Evolutionary conservation across 2,888 invertebrate genomes (phyloP).

Genomic region (Cheilosia grossa): DNA sequence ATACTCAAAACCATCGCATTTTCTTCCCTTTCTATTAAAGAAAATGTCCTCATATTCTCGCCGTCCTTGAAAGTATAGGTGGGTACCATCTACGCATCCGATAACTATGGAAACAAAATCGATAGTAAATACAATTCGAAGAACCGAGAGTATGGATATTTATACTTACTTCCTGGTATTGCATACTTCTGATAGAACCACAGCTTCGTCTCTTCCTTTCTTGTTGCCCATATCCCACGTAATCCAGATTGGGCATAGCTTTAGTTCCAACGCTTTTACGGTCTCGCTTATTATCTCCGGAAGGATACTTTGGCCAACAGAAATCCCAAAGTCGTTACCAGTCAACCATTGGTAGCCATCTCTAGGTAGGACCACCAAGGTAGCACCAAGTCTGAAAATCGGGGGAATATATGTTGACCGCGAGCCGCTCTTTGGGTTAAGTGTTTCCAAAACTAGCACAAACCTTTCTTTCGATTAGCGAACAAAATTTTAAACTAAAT

Average conservation of each 20-base stretch:
- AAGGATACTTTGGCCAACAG: no score
- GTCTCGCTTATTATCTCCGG: no score
- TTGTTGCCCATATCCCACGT: slow-evolving; percentile 5
- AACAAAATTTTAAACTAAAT: no score
- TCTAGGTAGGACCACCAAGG: no score
- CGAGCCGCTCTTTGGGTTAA: no score
- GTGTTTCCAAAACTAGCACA: no score
- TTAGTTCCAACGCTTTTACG: not conserved
- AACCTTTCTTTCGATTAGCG: no score
- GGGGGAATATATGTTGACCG: no score
- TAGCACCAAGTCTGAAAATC: no score
- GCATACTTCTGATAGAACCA: slow-evolving; percentile 1
- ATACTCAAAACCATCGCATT: slow-evolving; percentile 11
- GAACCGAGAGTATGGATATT: not conserved
- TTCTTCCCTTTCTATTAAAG: slow-evolving; percentile 8
- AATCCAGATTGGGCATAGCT: slow-evolving; percentile 1
- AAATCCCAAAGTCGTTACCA: no score
- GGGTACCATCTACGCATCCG: slow-evolving; percentile 3
- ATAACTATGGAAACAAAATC: not conserved
- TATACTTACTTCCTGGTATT: slow-evolving; percentile 4
- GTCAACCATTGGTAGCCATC: no score
- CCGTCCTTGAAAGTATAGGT: slow-evolving; percentile 7
- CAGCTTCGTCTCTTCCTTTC: not conserved
- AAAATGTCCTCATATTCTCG: slow-evolving; percentile 15
- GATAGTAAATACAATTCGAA: not conserved